Percentiles rank a stretch among this genome's conserved stretches.
Evolutionary conservation across 2,888 invertebrate genomes (phyloP).

Genomic region (Cremastinae sp.): DNA sequence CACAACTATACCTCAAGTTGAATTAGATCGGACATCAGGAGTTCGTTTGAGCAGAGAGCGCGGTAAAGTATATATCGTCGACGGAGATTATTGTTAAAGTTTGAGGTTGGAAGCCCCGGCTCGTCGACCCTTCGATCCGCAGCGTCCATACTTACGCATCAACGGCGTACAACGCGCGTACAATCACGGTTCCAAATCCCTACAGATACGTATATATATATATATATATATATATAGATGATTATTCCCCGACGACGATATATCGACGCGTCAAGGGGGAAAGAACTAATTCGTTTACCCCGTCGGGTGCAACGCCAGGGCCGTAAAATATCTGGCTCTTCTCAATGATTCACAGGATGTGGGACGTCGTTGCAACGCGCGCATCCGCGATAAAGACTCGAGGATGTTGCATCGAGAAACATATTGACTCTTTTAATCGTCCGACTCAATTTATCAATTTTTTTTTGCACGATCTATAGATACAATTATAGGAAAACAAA

Average conservation of each 20-base stretch:
- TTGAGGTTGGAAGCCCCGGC: slow-evolving; percentile 18
- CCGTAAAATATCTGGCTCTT: slow-evolving; percentile 42
- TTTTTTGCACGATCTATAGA: too few relatives aligned
- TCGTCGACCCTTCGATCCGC: slow-evolving; percentile 49
- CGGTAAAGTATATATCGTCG: not conserved
- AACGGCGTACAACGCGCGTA: not conserved
- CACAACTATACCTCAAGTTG: too few relatives aligned
- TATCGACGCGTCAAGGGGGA: slow-evolving; percentile 5
- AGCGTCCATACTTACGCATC: not conserved
- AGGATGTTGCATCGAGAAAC: slow-evolving; percentile 11
- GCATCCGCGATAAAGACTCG: slow-evolving; percentile 51
- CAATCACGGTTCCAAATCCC: too few relatives aligned
- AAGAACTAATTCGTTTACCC: slow-evolving; percentile 52
- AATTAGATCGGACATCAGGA: too few relatives aligned
- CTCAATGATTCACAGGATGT: slow-evolving; percentile 62
- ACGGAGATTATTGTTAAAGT: not conserved
- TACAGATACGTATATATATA: slow-evolving; percentile 10
- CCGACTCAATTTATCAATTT: too few relatives aligned
- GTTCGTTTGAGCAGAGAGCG: too few relatives aligned
- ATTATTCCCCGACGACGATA: slow-evolving; percentile 16
- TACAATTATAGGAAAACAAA: too few relatives aligned
- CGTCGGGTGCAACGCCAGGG: slow-evolving; percentile 38
- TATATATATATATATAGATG: not conserved
- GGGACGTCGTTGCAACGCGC: slow-evolving; percentile 42
- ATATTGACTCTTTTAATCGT: not conserved